phyloP scores from a whole-genome alignment of 2,113 vertebrate genomes.

The Zootoca vivipara region DNA sequence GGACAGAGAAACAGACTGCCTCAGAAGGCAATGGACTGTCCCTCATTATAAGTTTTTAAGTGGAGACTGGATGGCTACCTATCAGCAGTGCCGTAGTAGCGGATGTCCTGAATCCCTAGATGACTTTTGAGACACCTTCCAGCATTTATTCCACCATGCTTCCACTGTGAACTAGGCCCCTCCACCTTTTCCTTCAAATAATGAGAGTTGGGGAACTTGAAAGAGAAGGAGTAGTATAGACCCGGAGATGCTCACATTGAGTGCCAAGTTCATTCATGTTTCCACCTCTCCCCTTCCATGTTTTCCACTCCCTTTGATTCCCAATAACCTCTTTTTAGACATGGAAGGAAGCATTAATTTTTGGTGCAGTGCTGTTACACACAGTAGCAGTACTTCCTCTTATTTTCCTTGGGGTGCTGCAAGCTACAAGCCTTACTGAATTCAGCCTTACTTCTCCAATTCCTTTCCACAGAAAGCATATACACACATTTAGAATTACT shows the following conservation, averaged over 20 bases:
- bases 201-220: background rate
- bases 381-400: too few species aligned
- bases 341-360: background rate
- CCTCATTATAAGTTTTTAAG: too few species aligned
- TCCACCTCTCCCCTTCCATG: too few species aligned
- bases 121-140: too few species aligned
- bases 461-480: background rate
- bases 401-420: background rate
- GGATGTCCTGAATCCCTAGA: too few species aligned
- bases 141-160: background rate
- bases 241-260: background rate
- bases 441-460: background rate
- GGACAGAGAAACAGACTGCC: too few species aligned
- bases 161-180: background rate
- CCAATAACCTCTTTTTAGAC: background rate
- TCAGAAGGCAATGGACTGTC: too few species aligned
- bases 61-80: too few species aligned
- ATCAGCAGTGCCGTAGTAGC: too few species aligned
- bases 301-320: background rate
- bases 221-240: background rate
- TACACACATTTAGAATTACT: background rate
- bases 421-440: background rate
- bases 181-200: background rate
- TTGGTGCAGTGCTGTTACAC: background rate
- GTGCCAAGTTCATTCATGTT: background rate